These are phyloP conservation scores for Zophobas atratus DNA, from an alignment of 1,140 invertebrate genomes.

Conservation along the genomic window DNA sequence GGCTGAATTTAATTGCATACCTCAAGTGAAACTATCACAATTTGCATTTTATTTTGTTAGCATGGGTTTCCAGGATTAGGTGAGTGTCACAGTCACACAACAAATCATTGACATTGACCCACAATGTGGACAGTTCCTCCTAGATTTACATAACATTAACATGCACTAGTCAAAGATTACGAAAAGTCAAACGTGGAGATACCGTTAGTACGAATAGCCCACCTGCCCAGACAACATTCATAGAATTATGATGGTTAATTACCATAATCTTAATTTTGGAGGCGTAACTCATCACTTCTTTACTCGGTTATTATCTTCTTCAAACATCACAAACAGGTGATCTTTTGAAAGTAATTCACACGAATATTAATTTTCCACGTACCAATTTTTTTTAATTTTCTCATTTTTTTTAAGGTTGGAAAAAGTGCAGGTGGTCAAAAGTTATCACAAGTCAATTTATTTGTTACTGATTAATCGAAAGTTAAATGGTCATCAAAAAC, in stretches of 20 bases:
- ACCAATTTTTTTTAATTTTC: too few species aligned
- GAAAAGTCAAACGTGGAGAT: conserved; percentile 18
- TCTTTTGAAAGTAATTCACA: conserved; percentile 24
- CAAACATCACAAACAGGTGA: background rate
- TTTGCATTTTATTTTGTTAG: background rate
- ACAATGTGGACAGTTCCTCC: conserved; percentile 19
- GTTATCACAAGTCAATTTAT: conserved; percentile 6
- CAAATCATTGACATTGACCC: conserved; percentile 27
- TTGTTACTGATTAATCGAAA: conserved; percentile 16
- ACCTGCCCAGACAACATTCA: conserved; percentile 29
- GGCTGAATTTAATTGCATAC: background rate
- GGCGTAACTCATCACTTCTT: conserved; percentile 31
- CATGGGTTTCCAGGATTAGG: background rate
- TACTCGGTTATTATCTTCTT: conserved; percentile 21
- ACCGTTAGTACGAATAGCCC: conserved; percentile 24
- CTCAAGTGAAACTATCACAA: background rate
- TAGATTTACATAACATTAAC: conserved; percentile 28
- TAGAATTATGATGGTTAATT: conserved; percentile 37
- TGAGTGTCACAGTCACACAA: background rate
- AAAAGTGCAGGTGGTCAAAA: background rate
- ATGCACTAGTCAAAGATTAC: conserved; percentile 16
- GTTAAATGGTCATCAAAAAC: conserved; percentile 1
- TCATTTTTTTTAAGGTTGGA: background rate
- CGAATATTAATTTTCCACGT: background rate
- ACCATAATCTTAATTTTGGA: conserved; percentile 37